Evolutionary conservation across 2,797 vertebrate species (phyloP).

Genomic region (Heteromormyrus szaboi): DNA sequence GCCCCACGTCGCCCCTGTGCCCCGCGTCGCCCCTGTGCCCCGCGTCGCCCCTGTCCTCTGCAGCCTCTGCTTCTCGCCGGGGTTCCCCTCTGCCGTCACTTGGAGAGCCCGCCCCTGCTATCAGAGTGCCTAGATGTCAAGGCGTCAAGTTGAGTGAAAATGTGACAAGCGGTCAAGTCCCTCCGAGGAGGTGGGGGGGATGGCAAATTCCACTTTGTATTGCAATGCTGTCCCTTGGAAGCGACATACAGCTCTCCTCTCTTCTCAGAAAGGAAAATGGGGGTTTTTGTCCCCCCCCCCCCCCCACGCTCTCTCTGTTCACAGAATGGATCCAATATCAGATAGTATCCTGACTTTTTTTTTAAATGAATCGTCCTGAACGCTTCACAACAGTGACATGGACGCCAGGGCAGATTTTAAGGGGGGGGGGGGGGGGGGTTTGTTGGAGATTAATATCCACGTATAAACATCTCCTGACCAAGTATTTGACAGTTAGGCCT

Average conservation of each 20-base stretch:
- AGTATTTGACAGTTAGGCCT: not conserved
- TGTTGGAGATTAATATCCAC: not conserved
- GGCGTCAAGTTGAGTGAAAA: not conserved
- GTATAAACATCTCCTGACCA: not conserved
- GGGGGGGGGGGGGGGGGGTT: not conserved
- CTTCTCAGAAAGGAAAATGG: not conserved
- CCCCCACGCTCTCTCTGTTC: not conserved
- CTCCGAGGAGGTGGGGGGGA: not conserved
- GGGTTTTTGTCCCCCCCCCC: not conserved
- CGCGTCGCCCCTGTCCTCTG: no score
- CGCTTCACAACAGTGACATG: not conserved
- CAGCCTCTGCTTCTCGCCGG: not conserved
- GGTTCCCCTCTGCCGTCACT: not conserved
- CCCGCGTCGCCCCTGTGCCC: no score
- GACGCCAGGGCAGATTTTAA: not conserved
- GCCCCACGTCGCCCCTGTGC: constrained; percentile 33
- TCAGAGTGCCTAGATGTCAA: not conserved
- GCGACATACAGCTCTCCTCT: not conserved
- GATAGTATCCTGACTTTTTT: not conserved
- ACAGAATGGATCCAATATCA: not conserved
- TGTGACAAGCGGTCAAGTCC: not conserved
- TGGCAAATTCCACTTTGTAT: not conserved
- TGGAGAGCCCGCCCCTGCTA: not conserved
- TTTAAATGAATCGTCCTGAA: not conserved
- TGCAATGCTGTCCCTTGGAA: not conserved